These are phyloP conservation scores for Morpho helenor DNA, from an alignment of 2,888 invertebrate genomes.

Conservation along the genomic window DNA sequence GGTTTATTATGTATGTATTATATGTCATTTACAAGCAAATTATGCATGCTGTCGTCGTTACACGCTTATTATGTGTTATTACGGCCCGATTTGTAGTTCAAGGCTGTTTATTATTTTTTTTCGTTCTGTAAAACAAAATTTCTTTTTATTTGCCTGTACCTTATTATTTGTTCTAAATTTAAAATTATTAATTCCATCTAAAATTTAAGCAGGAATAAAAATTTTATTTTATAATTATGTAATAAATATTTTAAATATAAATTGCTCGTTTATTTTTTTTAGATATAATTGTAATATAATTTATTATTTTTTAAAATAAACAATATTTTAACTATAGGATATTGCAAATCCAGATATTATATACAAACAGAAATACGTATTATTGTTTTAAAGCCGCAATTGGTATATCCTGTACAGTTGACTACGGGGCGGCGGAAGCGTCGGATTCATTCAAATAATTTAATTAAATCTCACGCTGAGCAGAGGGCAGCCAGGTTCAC, in stretches of 20 bases:
- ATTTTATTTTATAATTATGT: too few species aligned
- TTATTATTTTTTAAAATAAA: background rate
- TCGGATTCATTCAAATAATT: slow-evolving; percentile 75
- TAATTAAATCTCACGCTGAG: slow-evolving; percentile 67
- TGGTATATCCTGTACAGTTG: slow-evolving; percentile 67
- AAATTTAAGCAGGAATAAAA: too few species aligned
- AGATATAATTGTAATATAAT: too few species aligned
- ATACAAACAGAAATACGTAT: slow-evolving; percentile 38
- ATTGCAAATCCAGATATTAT: background rate
- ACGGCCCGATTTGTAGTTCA: slow-evolving; percentile 17
- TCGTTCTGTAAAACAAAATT: background rate
- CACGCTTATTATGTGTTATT: slow-evolving; percentile 16
- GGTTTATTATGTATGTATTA: slow-evolving; percentile 51
- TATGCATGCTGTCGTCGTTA: slow-evolving; percentile 15
- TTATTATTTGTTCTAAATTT: too few species aligned
- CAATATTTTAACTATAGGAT: too few species aligned
- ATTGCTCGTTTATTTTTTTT: background rate
- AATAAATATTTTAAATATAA: too few species aligned
- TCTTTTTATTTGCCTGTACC: too few species aligned
- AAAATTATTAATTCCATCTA: too few species aligned
- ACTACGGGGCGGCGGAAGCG: slow-evolving; percentile 63
- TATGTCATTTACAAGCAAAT: slow-evolving; percentile 26
- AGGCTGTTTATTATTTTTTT: slow-evolving; percentile 11
- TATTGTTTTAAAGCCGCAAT: slow-evolving; percentile 64
- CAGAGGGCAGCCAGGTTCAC: slow-evolving; percentile 62